Evolutionary conservation across 92 coral and sea anemone genomes (phyloP).

Genomic region (Parazoanthus swiftii): DNA sequence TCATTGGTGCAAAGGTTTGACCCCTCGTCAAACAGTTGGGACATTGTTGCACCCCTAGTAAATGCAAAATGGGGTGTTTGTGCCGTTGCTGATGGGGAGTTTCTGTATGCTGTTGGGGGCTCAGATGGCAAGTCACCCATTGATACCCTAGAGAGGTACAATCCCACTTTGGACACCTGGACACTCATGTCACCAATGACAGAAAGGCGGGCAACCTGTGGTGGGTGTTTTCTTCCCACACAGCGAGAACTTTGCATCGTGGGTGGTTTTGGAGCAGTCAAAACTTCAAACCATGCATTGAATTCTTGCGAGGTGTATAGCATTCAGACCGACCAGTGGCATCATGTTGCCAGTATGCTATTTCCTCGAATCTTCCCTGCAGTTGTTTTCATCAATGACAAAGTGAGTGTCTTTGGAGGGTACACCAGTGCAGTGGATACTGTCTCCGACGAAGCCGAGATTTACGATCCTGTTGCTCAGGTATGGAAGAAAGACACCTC

Average conservation of each 20-base stretch:
- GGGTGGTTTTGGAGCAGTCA: constrained; percentile 44
- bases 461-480: constrained; percentile 20
- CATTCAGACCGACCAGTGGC: constrained; percentile 35
- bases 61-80: constrained; percentile 46
- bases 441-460: constrained; percentile 37
- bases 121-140: constrained; percentile 54
- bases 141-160: constrained; percentile 43
- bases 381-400: constrained; percentile 31
- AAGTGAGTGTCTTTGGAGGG: constrained; percentile 40
- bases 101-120: constrained; percentile 55
- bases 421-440: constrained; percentile 43
- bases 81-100: constrained; percentile 55
- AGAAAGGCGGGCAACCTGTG: constrained; percentile 40
- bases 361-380: constrained; percentile 41
- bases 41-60: constrained; percentile 38
- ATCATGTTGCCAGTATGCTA: constrained; percentile 32
- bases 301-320: constrained; percentile 39
- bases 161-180: constrained; percentile 46
- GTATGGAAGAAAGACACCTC: constrained; percentile 38
- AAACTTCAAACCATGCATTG: constrained; percentile 41
- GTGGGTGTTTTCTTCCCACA: constrained; percentile 31
- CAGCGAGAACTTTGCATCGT: constrained; percentile 37
- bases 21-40: constrained; percentile 51
- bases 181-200: constrained; percentile 51
- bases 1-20: constrained; percentile 46